phyloP scores from a whole-genome alignment of 2,113 vertebrate genomes.

The Emydocephalus ijimae region DNA sequence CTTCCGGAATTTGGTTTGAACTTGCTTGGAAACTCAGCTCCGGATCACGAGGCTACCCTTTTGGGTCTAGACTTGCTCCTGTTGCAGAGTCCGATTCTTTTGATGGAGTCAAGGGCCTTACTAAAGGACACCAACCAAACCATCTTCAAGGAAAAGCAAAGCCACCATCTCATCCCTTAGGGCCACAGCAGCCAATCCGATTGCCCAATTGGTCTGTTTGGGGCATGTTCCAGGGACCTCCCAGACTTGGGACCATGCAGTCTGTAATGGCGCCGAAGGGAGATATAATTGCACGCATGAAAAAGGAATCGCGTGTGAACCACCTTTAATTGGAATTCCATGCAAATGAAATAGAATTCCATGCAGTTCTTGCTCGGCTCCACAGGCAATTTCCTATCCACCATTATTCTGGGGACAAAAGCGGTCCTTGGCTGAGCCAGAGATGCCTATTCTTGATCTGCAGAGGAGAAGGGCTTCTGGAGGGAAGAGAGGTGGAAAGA shows the following conservation, averaged over 20 bases:
- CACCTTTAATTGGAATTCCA: not conserved
- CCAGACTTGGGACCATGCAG: not conserved
- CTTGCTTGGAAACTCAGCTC: not conserved
- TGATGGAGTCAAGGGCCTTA: not conserved
- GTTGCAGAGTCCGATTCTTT: not conserved
- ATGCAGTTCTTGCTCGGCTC: not conserved
- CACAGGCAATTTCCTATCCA: not conserved
- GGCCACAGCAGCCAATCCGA: not conserved
- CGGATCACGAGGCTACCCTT: not conserved
- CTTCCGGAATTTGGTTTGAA: not conserved
- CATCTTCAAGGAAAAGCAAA: not conserved
- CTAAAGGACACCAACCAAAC: not conserved
- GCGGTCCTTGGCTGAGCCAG: not conserved
- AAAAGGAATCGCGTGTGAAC: not conserved
- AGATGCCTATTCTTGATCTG: not conserved
- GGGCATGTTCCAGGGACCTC: not conserved
- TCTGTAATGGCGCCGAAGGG: not conserved
- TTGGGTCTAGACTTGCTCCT: not conserved
- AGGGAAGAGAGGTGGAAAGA: rapidly evolving
- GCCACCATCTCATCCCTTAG: not conserved
- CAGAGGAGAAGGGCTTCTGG: not conserved
- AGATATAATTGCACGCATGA: not conserved
- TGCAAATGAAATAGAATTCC: not conserved
- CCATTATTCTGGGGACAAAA: not conserved
- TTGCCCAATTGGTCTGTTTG: not conserved